These are phyloP conservation scores for Tenebrosternarchus preto DNA, from an alignment of 2,113 vertebrate species.

Conservation along the genomic window DNA sequence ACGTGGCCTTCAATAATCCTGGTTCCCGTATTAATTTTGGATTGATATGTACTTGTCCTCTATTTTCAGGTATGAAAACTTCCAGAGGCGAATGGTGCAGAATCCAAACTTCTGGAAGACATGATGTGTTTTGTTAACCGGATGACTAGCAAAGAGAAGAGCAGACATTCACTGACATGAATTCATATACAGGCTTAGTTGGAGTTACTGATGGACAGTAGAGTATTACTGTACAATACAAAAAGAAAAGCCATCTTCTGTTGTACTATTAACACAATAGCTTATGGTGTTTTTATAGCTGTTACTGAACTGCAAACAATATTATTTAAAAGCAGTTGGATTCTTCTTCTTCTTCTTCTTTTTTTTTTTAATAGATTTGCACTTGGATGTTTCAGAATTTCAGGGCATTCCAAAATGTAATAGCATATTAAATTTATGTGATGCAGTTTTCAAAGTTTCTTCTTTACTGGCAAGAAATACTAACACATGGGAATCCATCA, in stretches of 20 bases:
- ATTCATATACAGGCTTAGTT: slow-evolving; percentile 2
- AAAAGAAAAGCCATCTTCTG: not conserved
- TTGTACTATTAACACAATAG: not conserved
- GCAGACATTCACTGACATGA: not conserved
- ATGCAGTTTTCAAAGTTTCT: too few species aligned
- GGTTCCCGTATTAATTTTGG: not conserved
- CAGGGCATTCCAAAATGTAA: not conserved
- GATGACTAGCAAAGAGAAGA: not conserved
- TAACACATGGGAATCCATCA: too few species aligned
- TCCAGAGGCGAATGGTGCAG: slow-evolving; percentile 90
- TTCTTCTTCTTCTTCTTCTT: not conserved
- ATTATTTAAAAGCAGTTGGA: not conserved
- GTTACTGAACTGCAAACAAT: not conserved
- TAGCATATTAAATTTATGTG: too few species aligned
- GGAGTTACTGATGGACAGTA: not conserved
- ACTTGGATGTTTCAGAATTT: not conserved
- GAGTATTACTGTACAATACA: not conserved
- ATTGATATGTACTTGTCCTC: not conserved
- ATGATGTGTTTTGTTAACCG: slow-evolving; percentile 51
- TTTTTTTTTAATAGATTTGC: not conserved
- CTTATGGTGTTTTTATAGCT: not conserved
- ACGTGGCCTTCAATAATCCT: not conserved
- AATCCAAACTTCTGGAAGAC: slow-evolving; percentile 96
- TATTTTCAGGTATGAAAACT: slow-evolving; percentile 89
- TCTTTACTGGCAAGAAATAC: too few species aligned